phyloP scores from a whole-genome alignment of 1,140 invertebrate species.

The Tenebrio molitor region DNA sequence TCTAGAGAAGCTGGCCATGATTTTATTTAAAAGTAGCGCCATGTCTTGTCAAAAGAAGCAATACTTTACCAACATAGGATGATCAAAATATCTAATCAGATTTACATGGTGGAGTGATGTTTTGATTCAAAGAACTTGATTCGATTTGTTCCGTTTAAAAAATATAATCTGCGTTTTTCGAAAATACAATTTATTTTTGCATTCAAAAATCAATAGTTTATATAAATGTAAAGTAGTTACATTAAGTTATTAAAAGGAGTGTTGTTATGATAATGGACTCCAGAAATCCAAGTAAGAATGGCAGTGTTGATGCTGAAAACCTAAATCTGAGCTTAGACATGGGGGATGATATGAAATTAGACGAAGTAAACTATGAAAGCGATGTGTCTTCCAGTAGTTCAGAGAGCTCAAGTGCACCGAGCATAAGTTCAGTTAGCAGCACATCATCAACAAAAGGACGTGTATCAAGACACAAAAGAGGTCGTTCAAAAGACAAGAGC shows the following conservation, averaged over 20 bases:
- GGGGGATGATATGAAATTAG: slow-evolving; percentile 65
- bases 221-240: too few species aligned
- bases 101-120: too few species aligned
- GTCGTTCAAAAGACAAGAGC: slow-evolving; percentile 56
- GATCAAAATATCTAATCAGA: too few species aligned
- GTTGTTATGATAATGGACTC: slow-evolving; percentile 61
- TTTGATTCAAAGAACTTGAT: too few species aligned
- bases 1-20: too few species aligned
- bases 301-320: slow-evolving; percentile 64
- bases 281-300: slow-evolving; percentile 61
- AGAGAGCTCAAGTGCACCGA: slow-evolving; percentile 77
- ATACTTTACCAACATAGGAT: too few species aligned
- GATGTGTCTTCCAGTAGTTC: slow-evolving; percentile 82
- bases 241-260: background rate
- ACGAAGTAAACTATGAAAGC: slow-evolving; percentile 74
- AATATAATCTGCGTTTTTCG: too few species aligned
- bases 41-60: too few species aligned
- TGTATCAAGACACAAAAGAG: slow-evolving; percentile 69
- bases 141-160: too few species aligned
- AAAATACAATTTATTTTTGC: too few species aligned
- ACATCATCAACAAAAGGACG: slow-evolving; percentile 72
- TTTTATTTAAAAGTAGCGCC: too few species aligned
- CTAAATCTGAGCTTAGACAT: slow-evolving; percentile 64
- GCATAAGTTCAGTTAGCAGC: slow-evolving; percentile 81
- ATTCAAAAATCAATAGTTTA: too few species aligned